Percentiles rank a stretch among this genome's conserved stretches.
These are phyloP conservation scores for Bathynomus jamesi DNA, from an alignment of 1,140 invertebrate species.

Conservation along the genomic window DNA sequence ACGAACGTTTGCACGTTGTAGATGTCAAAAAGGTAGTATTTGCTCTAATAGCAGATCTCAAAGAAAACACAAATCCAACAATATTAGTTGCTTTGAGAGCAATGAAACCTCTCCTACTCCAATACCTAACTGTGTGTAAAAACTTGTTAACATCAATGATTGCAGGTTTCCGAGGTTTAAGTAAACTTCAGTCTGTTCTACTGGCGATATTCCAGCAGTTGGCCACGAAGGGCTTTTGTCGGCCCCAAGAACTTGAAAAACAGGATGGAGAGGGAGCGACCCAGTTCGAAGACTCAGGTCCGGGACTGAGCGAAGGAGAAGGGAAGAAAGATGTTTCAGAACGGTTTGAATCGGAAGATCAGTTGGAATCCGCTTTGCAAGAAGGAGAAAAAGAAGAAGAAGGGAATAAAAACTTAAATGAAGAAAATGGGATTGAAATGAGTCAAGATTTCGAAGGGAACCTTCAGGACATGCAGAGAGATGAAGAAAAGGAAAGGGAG, in stretches of 20 bases:
- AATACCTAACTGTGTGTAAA: slow-evolving; percentile 63
- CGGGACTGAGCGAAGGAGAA: slow-evolving; percentile 83
- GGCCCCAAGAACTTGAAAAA: slow-evolving; percentile 65
- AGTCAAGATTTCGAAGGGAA: slow-evolving; percentile 83
- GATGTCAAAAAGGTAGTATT: neutral
- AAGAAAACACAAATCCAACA: neutral
- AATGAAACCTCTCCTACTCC: slow-evolving; percentile 63
- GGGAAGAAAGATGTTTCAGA: slow-evolving; percentile 93
- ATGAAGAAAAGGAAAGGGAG: slow-evolving; percentile 53
- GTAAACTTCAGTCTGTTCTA: slow-evolving; percentile 75
- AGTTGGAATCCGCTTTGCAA: slow-evolving; percentile 77
- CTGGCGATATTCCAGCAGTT: slow-evolving; percentile 77
- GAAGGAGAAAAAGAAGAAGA: slow-evolving; percentile 65
- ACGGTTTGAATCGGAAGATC: slow-evolving; percentile 85
- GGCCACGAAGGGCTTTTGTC: slow-evolving; percentile 84
- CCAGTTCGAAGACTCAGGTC: slow-evolving; percentile 52
- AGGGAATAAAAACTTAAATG: slow-evolving; percentile 61
- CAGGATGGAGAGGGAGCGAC: slow-evolving; percentile 49
- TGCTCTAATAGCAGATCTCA: neutral
- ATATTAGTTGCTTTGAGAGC: slow-evolving; percentile 9
- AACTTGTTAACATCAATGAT: slow-evolving; percentile 69
- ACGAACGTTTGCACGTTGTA: slow-evolving; percentile 3
- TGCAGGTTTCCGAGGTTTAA: slow-evolving; percentile 62
- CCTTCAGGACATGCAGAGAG: slow-evolving; percentile 67
- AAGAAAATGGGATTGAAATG: slow-evolving; percentile 92